Base-by-base conservation (phyloP, 1,140 invertebrate genomes). In the Belonocnema kinseyi region DNA sequence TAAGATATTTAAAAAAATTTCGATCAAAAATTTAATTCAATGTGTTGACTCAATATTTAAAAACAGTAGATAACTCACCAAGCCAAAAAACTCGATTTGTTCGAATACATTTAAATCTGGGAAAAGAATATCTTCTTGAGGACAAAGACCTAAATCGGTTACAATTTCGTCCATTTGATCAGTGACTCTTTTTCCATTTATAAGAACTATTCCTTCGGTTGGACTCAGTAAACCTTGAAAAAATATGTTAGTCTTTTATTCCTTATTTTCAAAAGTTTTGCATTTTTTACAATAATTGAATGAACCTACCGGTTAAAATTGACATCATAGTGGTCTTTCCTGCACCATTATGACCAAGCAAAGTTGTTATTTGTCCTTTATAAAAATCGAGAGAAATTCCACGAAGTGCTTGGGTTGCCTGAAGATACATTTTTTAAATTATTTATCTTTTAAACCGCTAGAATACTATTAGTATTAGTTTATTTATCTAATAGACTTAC, bases 71-170 rank as follows among this genome's bases (percentile, higher is more conserved):
- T 46, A 50, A 33, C 78, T 94, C 85, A 96, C 92, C 88, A 94
- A 91, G 80, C 95, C 94, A 88, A 97, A 99, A 90, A 98, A 98
- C 75, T 95, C 92, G 13, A 99, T 92, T 90, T 99, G 98, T 90
- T 99, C 96, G 50, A 93, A 92, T 0, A 99, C 97, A n/a, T 96
- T 98, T 58, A 99, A 92, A 82, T 97, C 95, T 75, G 97, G 95
- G 88, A 99, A 98, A 1, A 99, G 92, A 77, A 99, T 95, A 90
- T 99, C 97, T 88, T 99, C 97, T 90, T 99, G 98, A 12, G 98
- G 98, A 91, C 98, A 99, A 40, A 96, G 88, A 7, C 96, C 96
- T 3, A 97, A 89, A 86, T 93, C 93, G 10, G 90, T 89, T 76
- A 94, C 90, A 79, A 92, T 89, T 40, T 50, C 80, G 8, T 89